Evolutionary conservation across 1,140 invertebrate genomes (phyloP).

Genomic region (Hycleus cichorii): DNA sequence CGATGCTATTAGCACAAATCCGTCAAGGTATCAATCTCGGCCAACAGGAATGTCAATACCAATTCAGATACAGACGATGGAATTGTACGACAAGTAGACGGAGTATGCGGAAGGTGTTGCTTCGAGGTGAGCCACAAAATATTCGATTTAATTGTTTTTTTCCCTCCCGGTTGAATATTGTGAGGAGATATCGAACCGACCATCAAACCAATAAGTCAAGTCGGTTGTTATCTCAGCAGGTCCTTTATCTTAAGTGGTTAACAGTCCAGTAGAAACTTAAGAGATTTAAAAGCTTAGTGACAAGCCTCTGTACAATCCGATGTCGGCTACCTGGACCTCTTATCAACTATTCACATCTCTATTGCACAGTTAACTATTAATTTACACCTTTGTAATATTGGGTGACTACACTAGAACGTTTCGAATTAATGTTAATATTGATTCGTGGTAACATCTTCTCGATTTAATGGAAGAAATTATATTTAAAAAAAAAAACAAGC

Average conservation of each 20-base stretch:
- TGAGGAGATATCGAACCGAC: too few relatives aligned
- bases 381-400: slow-evolving; percentile 22
- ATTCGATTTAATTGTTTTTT: too few relatives aligned
- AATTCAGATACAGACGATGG: slow-evolving; percentile 76
- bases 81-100: slow-evolving; percentile 72
- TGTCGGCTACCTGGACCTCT: slow-evolving; percentile 22
- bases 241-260: slow-evolving; percentile 25
- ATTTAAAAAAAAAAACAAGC: too few relatives aligned
- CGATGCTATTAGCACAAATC: slow-evolving; percentile 68
- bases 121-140: slow-evolving; percentile 56
- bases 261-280: slow-evolving; percentile 16
- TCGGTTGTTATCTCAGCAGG: too few relatives aligned
- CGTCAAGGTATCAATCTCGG: slow-evolving; percentile 67
- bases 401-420: background rate
- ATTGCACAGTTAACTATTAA: slow-evolving; percentile 21
- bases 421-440: background rate
- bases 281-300: slow-evolving; percentile 27
- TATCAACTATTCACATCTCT: slow-evolving; percentile 23
- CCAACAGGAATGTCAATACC: slow-evolving; percentile 75
- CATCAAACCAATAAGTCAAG: too few relatives aligned
- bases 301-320: slow-evolving; percentile 15
- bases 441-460: too few relatives aligned
- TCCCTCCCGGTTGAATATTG: too few relatives aligned
- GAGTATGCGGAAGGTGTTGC: slow-evolving; percentile 72
- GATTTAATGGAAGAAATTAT: too few relatives aligned